Base-by-base conservation (phyloP, 2,113 vertebrate genomes). In the Gobiocypris rarus region DNA sequence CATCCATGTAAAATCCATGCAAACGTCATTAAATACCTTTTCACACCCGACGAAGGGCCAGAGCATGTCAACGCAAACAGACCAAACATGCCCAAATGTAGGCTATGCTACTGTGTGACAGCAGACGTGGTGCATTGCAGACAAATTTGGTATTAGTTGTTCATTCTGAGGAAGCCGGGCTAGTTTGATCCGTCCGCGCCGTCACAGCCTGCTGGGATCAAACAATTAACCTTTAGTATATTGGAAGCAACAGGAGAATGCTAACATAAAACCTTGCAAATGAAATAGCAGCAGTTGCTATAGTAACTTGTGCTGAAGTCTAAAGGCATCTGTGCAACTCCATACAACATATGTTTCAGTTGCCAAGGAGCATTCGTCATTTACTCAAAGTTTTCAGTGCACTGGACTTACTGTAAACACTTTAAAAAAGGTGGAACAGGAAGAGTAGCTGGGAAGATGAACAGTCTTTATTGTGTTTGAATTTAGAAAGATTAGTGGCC, bases 161-260 rank as follows among this genome's bases (percentile, higher is more conserved):
- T 14, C 48, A 84, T 75, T 81, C 78, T 24, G 59, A 65, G n/a
- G 54, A 48, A 75, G 26, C 56, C 24, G 41, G 38, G 65, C 34
- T 45, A 26, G 56, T 74, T 69, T 85, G 43, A 79, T 82, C 48
- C 38, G 52, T 22, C 59, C 9, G 14, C 41, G 19, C 78, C 9
- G 28, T 74, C 85, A 83, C 70, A 61, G 15, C 75, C 75, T 69
- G 69, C 71, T 83, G 81, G 58, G 85, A 76, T 88, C 87, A 86
- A 84, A 80, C 83, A 86, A 88, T 88, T 88, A 88, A 88, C 87
- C 85, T 88, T 79, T 56, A 75, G 85, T 84, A 83, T 75, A 79
- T 54, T 84, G 80, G 86, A 79, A 81, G 61, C 80, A 84, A 86
- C 75, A 86, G 80, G 81, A 86, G 80, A 88, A 88, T 83, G 81